phyloP scores from a whole-genome alignment of 2,888 invertebrate genomes.

The Cremastinae sp. region DNA sequence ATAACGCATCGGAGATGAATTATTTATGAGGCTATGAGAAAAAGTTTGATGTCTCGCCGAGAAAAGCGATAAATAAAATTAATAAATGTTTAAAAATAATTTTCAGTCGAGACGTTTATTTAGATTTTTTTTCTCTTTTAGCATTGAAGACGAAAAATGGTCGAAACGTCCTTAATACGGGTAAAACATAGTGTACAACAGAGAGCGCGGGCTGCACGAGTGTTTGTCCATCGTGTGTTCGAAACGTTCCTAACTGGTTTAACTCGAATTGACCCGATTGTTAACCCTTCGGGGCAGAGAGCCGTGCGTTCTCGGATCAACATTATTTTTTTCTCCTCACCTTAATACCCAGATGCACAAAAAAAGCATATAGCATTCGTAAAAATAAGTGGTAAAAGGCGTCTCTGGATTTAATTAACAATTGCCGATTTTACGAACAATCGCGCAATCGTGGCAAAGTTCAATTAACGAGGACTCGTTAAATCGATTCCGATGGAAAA shows the following conservation, averaged over 20 bases:
- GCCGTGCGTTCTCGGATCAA: constrained; percentile 37
- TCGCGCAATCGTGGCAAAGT: constrained; percentile 2
- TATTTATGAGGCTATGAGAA: too few relatives aligned
- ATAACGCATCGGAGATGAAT: too few relatives aligned
- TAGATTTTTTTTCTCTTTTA: not conserved
- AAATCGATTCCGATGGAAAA: constrained; percentile 31
- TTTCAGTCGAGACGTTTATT: not conserved
- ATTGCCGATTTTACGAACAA: constrained; percentile 46
- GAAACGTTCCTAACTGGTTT: constrained; percentile 71
- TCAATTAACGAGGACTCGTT: constrained; percentile 24
- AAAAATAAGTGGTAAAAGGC: constrained; percentile 2
- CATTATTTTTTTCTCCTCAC: constrained; percentile 36
- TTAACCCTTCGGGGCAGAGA: constrained; percentile 68
- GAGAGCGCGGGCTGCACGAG: constrained; percentile 24
- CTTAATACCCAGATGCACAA: constrained; percentile 16
- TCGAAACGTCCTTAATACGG: constrained; percentile 27
- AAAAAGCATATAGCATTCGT: not conserved
- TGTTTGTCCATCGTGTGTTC: constrained; percentile 45
- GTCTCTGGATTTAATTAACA: too few relatives aligned
- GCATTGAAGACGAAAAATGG: not conserved
- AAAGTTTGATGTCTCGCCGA: too few relatives aligned
- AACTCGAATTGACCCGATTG: constrained; percentile 76
- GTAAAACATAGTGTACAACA: not conserved
- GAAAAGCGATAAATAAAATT: too few relatives aligned
- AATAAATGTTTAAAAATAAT: too few relatives aligned